These are phyloP conservation scores for Eurypyga helias DNA, from an alignment of 2,113 vertebrate species.

Conservation along the genomic window DNA sequence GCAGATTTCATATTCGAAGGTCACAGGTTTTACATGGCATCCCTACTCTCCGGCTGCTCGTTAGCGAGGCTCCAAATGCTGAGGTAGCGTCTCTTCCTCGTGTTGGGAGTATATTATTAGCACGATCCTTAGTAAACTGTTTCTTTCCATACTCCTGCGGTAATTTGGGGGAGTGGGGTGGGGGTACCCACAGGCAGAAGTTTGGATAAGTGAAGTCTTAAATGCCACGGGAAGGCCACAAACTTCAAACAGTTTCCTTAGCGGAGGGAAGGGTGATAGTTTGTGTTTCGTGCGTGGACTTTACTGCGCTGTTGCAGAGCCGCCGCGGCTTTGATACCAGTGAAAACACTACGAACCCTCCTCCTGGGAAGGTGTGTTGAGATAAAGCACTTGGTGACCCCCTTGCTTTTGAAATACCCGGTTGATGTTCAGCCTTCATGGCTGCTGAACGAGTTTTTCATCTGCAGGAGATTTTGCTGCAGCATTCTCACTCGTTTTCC, in stretches of 20 bases:
- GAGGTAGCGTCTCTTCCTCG: not conserved
- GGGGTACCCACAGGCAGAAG: not conserved
- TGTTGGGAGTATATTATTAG: not conserved
- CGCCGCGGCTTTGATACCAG: not conserved
- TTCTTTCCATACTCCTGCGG: not conserved
- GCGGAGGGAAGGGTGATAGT: not conserved
- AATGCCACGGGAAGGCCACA: not conserved
- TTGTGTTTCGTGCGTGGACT: fast-evolving
- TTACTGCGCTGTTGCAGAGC: not conserved
- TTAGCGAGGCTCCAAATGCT: fast-evolving
- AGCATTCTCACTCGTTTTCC: conserved; percentile 30
- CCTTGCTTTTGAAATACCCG: not conserved
- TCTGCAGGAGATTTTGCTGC: conserved; percentile 39
- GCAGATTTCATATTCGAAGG: not conserved
- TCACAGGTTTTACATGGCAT: not conserved
- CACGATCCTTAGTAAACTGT: not conserved
- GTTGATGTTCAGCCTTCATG: not conserved
- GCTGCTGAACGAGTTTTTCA: not conserved
- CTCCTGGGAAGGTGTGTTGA: not conserved
- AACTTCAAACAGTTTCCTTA: not conserved
- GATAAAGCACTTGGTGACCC: not conserved
- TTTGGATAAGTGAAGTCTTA: not conserved
- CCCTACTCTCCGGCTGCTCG: fast-evolving
- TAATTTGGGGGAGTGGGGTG: not conserved
- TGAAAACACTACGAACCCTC: fast-evolving